Conservation (phyloP, 2,888 invertebrate species). For the Pheosia tremula region DNA sequence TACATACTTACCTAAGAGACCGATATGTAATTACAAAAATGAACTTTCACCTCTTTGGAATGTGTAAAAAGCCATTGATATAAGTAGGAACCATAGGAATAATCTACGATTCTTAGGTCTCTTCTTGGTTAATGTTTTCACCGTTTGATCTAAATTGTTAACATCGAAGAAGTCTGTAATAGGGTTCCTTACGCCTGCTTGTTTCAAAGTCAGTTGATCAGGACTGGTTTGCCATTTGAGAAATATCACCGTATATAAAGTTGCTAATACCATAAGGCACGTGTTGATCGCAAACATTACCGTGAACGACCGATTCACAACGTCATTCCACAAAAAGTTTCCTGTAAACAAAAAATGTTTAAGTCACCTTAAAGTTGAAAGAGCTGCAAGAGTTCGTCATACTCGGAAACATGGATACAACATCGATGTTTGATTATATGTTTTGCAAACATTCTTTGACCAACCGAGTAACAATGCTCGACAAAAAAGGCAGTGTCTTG, state of each 20-base stretch:
- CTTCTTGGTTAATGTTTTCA: conserved; percentile 85
- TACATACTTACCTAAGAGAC: background rate
- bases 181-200: conserved; percentile 83
- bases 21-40: background rate
- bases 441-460: background rate
- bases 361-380: background rate
- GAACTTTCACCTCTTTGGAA: conserved; percentile 87
- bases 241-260: conserved; percentile 86
- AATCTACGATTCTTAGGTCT: conserved; percentile 84
- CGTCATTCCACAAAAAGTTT: conserved; percentile 86
- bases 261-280: conserved; percentile 83
- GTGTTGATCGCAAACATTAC: conserved; percentile 90
- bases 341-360: conserved; percentile 72
- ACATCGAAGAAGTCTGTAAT: conserved; percentile 89
- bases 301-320: conserved; percentile 87
- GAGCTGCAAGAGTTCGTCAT: background rate
- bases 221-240: conserved; percentile 89
- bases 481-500: too few species aligned
- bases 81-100: conserved; percentile 88
- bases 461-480: background rate
- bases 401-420: background rate
- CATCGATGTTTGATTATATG: background rate
- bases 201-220: conserved; percentile 85
- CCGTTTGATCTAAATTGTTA: conserved; percentile 86
- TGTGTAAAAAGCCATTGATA: conserved; percentile 91